Conservation (phyloP, 1,140 invertebrate genomes). For the Drosophila littoralis region DNA sequence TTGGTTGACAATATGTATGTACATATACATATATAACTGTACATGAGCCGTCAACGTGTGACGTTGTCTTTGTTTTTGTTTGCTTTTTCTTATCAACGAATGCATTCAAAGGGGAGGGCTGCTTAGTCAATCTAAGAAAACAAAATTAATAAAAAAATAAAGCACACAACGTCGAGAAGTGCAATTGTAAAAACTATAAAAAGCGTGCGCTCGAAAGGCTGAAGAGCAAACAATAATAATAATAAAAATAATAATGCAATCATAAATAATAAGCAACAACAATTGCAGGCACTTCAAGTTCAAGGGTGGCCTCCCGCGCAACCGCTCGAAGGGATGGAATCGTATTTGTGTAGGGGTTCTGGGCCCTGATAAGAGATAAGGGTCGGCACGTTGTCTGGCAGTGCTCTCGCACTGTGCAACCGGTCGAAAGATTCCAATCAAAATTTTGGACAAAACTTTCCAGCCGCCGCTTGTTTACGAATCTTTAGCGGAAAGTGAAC, state of each 20-base stretch:
- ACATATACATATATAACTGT: conserved; percentile 1
- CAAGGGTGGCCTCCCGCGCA: conserved; percentile 37
- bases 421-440: conserved; percentile 1
- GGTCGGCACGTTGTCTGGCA: conserved; percentile 46
- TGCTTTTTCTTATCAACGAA: conserved; percentile 27
- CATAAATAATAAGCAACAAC: conserved; percentile 21
- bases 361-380: conserved; percentile 45
- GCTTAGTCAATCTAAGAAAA: conserved; percentile 61
- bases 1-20: conserved; percentile 6
- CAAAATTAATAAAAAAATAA: conserved; percentile 27
- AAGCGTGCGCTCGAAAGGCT: conserved; percentile 51
- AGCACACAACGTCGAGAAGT: conserved; percentile 17
- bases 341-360: neutral
- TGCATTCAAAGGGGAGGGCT: neutral
- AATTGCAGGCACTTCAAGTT: conserved; percentile 49
- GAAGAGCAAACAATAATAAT: conserved; percentile 59
- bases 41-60: conserved; percentile 63
- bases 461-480: conserved; percentile 49
- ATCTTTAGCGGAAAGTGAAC: conserved; percentile 28
- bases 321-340: neutral
- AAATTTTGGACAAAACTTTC: conserved; percentile 56
- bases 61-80: conserved; percentile 42
- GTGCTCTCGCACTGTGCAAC: conserved; percentile 30
- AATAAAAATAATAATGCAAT: conserved; percentile 16
- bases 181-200: conserved; percentile 53